These are phyloP conservation scores for Mylabris sibirica DNA, from an alignment of 2,888 invertebrate genomes.

Conservation along the genomic window DNA sequence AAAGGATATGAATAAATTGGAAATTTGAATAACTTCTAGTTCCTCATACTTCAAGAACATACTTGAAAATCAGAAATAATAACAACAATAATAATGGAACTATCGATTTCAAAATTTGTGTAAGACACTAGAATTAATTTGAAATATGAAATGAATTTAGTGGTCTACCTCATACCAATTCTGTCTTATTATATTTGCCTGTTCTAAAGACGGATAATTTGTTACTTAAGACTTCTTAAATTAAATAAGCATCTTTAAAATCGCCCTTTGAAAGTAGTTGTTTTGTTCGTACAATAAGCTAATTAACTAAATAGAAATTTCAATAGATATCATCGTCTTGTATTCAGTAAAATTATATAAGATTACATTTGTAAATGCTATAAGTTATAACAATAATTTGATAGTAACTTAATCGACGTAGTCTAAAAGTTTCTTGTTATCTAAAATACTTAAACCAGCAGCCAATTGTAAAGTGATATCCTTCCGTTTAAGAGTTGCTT, in stretches of 20 bases:
- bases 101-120: not conserved
- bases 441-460: conserved; percentile 17
- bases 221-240: conserved; percentile 31
- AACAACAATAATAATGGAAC: not conserved
- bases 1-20: not conserved
- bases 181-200: conserved; percentile 31
- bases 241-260: conserved; percentile 20
- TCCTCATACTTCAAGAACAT: not conserved
- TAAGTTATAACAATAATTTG: conserved; percentile 9
- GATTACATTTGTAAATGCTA: conserved; percentile 7
- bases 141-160: not conserved
- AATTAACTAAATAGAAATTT: not conserved
- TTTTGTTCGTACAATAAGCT: not conserved
- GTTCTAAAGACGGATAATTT: conserved; percentile 33
- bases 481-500: conserved; percentile 17
- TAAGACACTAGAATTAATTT: not conserved
- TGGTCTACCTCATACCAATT: conserved; percentile 20
- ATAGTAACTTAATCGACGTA: conserved; percentile 20
- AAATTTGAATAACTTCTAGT: not conserved
- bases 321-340: not conserved
- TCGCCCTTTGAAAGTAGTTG: not conserved
- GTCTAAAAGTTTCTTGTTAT: conserved; percentile 12
- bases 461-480: conserved; percentile 28
- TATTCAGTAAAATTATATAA: conserved; percentile 4
- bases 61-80: not conserved